Evolutionary conservation across 2,888 invertebrate species (phyloP).

Genomic region (Coelopa pilipes): DNA sequence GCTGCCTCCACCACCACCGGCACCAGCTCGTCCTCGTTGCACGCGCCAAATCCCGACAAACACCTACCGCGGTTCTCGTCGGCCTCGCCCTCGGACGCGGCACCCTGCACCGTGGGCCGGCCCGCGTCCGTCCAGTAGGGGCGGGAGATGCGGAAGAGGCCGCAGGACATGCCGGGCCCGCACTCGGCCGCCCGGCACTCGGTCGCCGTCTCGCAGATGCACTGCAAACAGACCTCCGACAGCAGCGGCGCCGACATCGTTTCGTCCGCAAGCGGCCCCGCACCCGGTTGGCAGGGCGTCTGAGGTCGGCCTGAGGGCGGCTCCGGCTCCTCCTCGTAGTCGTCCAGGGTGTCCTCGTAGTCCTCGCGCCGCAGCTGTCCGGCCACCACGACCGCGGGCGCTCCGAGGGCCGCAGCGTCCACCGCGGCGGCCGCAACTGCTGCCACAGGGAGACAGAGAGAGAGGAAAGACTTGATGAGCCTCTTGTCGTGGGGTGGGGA

Average conservation of each 20-base stretch:
- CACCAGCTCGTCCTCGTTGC: conserved; percentile 9
- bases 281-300: background rate
- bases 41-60: background rate
- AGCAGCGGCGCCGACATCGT: background rate
- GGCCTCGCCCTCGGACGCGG: background rate
- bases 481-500: background rate
- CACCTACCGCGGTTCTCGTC: conserved; percentile 2
- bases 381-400: background rate
- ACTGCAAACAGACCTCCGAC: conserved; percentile 51
- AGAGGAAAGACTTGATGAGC: too few species aligned
- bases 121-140: conserved; percentile 58
- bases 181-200: conserved; percentile 46
- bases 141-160: conserved; percentile 55
- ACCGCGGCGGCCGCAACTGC: background rate
- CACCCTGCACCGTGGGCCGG: conserved; percentile 40
- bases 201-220: conserved; percentile 53
- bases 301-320: background rate
- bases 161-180: conserved; percentile 45
- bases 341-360: background rate
- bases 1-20: background rate
- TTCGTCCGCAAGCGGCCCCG: background rate
- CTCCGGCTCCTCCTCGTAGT: background rate
- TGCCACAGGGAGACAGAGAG: too few species aligned
- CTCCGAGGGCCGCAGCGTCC: background rate
- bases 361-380: background rate